Evolutionary conservation across 1,140 invertebrate genomes (phyloP).

Genomic region (Drosophila prosaltans): DNA sequence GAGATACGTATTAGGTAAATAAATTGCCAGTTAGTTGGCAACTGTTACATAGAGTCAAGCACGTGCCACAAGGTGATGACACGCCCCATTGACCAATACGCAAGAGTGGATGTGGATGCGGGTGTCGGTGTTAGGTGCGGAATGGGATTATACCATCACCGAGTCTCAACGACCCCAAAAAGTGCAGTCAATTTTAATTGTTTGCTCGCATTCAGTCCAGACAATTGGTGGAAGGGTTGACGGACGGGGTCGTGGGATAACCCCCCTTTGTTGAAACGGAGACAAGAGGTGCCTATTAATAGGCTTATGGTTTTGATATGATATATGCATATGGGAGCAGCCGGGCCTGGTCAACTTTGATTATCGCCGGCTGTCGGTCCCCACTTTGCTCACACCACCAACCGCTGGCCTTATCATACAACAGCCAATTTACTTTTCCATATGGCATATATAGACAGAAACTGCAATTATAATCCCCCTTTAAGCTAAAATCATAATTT

Average conservation of each 20-base stretch:
- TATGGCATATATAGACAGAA: slow-evolving; percentile 57
- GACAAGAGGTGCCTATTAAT: slow-evolving; percentile 60
- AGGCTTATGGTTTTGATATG: slow-evolving; percentile 74
- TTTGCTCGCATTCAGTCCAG: slow-evolving; percentile 71
- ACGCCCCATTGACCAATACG: slow-evolving; percentile 70
- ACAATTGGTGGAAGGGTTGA: neutral
- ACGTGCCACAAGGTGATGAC: slow-evolving; percentile 59
- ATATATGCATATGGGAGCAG: slow-evolving; percentile 51
- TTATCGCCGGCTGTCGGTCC: slow-evolving; percentile 65
- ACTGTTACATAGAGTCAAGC: slow-evolving; percentile 38
- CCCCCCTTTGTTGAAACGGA: no score
- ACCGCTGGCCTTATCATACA: neutral
- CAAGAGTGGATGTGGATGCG: neutral
- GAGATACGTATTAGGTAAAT: slow-evolving; percentile 10
- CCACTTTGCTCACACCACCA: neutral
- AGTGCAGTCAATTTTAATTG: slow-evolving; percentile 81
- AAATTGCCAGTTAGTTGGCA: slow-evolving; percentile 51
- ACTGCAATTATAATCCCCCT: slow-evolving; percentile 55
- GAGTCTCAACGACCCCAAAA: slow-evolving; percentile 35
- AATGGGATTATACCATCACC: neutral
- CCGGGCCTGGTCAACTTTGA: slow-evolving; percentile 32
- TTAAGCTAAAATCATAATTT: slow-evolving; percentile 63
- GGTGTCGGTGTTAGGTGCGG: neutral
- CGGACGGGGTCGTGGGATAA: no score
- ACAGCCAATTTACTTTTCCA: slow-evolving; percentile 54